Conservation (phyloP, 2,113 vertebrate species). For the Dicrurus megarhynchus region DNA sequence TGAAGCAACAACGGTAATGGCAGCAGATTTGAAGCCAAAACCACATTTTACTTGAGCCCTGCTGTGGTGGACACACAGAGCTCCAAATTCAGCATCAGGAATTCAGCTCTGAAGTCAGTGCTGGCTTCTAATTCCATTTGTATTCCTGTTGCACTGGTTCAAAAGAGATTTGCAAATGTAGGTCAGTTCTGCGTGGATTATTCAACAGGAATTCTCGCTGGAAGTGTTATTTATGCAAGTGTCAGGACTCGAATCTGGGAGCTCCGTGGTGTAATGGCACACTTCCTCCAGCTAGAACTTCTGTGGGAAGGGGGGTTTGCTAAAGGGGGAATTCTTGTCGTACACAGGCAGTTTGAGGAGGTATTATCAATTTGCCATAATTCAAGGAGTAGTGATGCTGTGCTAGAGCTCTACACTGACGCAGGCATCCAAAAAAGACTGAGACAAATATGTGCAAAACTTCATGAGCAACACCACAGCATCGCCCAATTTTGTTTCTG, state of each 20-base stretch:
- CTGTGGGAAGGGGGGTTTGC: not conserved
- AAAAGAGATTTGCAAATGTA: not conserved
- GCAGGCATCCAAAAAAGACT: not conserved
- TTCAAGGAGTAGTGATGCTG: not conserved
- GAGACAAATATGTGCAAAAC: not conserved
- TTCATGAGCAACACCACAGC: fast-evolving
- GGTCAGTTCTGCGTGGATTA: not conserved
- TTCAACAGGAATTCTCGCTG: not conserved
- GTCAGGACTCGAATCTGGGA: not conserved
- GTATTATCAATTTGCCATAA: not conserved
- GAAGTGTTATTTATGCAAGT: not conserved
- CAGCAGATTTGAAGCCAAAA: not conserved
- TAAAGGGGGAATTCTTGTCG: not conserved
- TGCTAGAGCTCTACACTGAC: not conserved
- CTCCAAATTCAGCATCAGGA: not conserved
- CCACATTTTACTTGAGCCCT: not conserved
- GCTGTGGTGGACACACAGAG: not conserved
- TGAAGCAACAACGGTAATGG: not conserved
- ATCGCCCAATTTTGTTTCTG: not conserved
- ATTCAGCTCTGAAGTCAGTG: not conserved
- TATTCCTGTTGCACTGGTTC: not conserved
- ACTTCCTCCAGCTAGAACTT: not conserved
- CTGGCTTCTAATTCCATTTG: not conserved
- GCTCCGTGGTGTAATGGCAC: not conserved
- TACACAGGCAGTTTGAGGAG: not conserved